Base-by-base conservation (phyloP, 1,140 invertebrate species). In the Lethrus apterus region DNA sequence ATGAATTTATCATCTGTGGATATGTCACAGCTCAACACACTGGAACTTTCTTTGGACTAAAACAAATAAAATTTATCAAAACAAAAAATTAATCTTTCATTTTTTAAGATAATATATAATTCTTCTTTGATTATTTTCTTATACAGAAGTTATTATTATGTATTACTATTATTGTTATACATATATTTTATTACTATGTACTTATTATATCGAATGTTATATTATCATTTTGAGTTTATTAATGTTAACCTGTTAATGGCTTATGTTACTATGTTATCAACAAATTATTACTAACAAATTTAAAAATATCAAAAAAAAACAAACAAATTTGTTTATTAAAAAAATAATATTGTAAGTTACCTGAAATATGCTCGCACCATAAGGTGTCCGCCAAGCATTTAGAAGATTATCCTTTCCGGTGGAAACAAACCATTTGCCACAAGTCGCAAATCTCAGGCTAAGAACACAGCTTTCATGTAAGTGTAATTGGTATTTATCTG, bases 351-450 rank as follows among this genome's bases (percentile, higher is more conserved):
- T 33, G 24, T 21, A 19, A 58, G 51, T 64, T 65, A 96, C 93
- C 82, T 97, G 93, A 78, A 99, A 97, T 75, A 99, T 96, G 58
- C 90, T 94, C 46, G 93, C 93, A 47, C 96, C 96, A 64, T 98
- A 97, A 3, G 96, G 96, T 57, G 95, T 97, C 63, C 94, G 79
- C 95, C 95, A 99, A 19, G 93, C 93, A 70, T 98, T 98, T 26
- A 99, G 77, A 54, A 97, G 74, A 73, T 98, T 98, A 65, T 99
- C 96, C 72, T 99, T 99, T 46, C 96, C 96, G 4, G 96, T 99
- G 19, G 92, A 95, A 34, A 97, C 92, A 70, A 99, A 99, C 94
- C 95, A 99, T 72, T 99, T 97, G 56, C 95, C 95, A 67, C 88
- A 92, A 13, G 89, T 82, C 18, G 96, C 94, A 74, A 98, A 99